Evolutionary conservation across 2,797 vertebrate genomes (phyloP), one percentile per base, ranked within the genome.

Genomic region (Chlorospingus flavigularis): DNA sequence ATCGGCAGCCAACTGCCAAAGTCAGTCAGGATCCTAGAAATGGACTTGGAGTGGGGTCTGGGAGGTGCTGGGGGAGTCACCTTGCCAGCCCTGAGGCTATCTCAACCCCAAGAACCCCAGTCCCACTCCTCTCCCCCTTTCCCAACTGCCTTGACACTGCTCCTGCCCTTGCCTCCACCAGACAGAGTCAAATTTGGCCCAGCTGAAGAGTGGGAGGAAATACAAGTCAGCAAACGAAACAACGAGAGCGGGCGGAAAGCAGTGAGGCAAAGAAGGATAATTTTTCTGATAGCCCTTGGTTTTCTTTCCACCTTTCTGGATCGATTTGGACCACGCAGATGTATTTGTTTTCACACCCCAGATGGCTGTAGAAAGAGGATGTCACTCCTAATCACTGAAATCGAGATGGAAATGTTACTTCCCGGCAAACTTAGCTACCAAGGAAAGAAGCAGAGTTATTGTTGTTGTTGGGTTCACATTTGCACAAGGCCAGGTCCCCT

Each of bases 1-100:
- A 97, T 70, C 33, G 5, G 48, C 95, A 95, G 88, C 87, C 95
- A 96, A 93, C 94, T 97, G 96, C 97, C 97, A 97, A 96, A 98
- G 91, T 96, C 94, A 97, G 96, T 97, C 96, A 97, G 93, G 74
- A 97, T 97, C 92, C 71, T 70, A 92, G 82, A 89, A 95, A 95
- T 47, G 51, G 58, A 62, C 39, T 93, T 92, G 61, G 71, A 92
- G 60, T 51, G 39, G 45, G 33, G 78, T 40, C 93, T 26, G 13
- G 80, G n/a, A 72, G 45, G 68, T 61, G 12, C 18, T 71, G 17
- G 33, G 14, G 19, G 16, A 13, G 39, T 90, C 70, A 78, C n/a
- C 42, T 84, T 57, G 67, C 13, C 54, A 87, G 31, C 20, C 7
- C 23, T 1, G 0, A 73, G 30, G 17, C 35, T 54, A 74, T 28